Evolutionary conservation across 2,113 vertebrate genomes (phyloP).

Genomic region (Otocyon megalotis): DNA sequence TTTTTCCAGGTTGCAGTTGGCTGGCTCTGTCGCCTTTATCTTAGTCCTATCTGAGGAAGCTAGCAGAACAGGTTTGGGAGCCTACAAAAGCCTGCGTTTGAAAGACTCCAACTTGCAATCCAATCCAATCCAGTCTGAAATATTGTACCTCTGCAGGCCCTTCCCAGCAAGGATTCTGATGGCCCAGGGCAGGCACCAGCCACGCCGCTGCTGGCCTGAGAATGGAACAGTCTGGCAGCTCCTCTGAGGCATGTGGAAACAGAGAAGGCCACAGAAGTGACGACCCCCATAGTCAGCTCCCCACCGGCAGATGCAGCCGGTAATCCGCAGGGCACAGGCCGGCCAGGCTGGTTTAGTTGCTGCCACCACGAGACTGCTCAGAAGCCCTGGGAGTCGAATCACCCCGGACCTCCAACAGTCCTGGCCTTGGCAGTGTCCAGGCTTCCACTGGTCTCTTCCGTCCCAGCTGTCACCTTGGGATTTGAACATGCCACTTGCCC

Average conservation of each 20-base stretch:
- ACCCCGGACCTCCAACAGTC: accelerated
- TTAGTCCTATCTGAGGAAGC: background rate
- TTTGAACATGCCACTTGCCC: background rate
- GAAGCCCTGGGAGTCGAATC: background rate
- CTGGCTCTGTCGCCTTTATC: too few species aligned
- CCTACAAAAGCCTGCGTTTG: background rate
- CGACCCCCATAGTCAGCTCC: background rate
- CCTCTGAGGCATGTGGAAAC: background rate
- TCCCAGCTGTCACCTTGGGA: background rate
- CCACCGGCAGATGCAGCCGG: accelerated
- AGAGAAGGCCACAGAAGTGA: accelerated
- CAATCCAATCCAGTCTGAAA: background rate
- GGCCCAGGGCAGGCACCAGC: accelerated
- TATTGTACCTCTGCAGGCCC: background rate
- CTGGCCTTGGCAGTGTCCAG: background rate
- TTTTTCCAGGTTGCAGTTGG: accelerated
- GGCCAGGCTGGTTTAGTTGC: background rate
- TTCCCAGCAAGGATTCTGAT: accelerated
- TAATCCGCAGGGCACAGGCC: background rate
- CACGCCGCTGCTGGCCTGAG: background rate
- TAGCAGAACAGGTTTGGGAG: background rate
- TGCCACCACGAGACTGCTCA: too few species aligned
- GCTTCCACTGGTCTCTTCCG: background rate
- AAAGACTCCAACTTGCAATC: too few species aligned
- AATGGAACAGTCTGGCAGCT: background rate